phyloP scores from a whole-genome alignment of 2,888 invertebrate genomes.

The Rhagophthalmus giganteus region DNA sequence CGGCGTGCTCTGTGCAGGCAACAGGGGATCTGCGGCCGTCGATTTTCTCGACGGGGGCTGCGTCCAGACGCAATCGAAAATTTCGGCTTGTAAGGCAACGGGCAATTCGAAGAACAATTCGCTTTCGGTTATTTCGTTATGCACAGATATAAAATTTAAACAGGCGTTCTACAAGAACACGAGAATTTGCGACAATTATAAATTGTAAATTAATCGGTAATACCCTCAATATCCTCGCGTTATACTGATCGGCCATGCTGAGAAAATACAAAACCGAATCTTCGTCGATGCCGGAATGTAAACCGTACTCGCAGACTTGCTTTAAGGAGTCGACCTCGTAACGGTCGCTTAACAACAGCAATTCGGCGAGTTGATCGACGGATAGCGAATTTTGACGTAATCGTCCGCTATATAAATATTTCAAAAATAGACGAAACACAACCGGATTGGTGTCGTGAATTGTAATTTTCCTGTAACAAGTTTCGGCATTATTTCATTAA shows the following conservation, averaged over 20 bases:
- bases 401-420: constrained; percentile 67
- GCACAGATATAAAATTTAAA: constrained; percentile 59
- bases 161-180: constrained; percentile 55
- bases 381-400: constrained; percentile 55
- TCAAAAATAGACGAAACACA: constrained; percentile 64
- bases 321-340: constrained; percentile 66
- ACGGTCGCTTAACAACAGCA: constrained; percentile 66
- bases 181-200: no score
- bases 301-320: constrained; percentile 64
- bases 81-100: constrained; percentile 61
- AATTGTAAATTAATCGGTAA: no score
- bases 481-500: no score
- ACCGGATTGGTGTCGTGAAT: constrained; percentile 67
- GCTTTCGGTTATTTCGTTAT: constrained; percentile 59
- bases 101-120: constrained; percentile 63
- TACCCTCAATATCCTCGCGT: constrained; percentile 62
- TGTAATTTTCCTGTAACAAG: constrained; percentile 69
- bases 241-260: constrained; percentile 68
- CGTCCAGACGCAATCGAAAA: constrained; percentile 57
- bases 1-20: constrained; percentile 33
- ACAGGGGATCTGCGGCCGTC: constrained; percentile 35
- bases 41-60: constrained; percentile 37
- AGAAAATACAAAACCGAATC: constrained; percentile 67
- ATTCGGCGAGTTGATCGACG: constrained; percentile 63
- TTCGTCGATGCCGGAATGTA: constrained; percentile 63